Base-by-base conservation (phyloP, 2,113 vertebrate species). In the Calidris pugnax region DNA sequence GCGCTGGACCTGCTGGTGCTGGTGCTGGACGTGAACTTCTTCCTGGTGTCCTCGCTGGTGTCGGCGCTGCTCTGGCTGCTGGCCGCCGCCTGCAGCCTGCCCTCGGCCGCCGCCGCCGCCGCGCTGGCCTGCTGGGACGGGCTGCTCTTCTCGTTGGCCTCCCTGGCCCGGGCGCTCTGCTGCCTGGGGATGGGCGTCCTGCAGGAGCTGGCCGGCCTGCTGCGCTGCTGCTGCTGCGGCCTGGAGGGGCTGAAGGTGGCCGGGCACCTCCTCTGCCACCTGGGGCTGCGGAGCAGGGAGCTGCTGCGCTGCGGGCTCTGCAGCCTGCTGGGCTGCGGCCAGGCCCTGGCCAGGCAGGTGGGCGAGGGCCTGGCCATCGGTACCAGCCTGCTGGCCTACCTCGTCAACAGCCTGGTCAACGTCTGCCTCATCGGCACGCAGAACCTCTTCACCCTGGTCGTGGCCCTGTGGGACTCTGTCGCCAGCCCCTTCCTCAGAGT, bases 391-490 rank as follows among this genome's bases (percentile, higher is more conserved):
- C 96, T 98, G 80, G 98, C 99, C 62, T 99, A 99, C 76, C 98
- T 99, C 8, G 91, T 98, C 67, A 99, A 99, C 98, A 99, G 99
- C 10, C 87, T 99, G 71, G 97, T 99, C 33, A 99, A 99, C 96
- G 98, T 98, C 37, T 98, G 98, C 9, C 98, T 99, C 50, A 98
- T 99, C 5, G 98, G 98, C 60, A 97, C 97, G 2, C 99, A 99
- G 97, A 99, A 99, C 84, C 43, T 99, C 32, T 98, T 99, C 90
- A 95, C 98, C 2, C 86, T 98, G 21, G 37, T 97, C 9, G 95
- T 95, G 28, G 96, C 97, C 10, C 96, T 99, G 24, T 99, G 98
- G 98, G 98, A 99, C 73, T 97, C 98, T 0, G 90, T 99, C 5
- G 97, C 96, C 17, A 95, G 97, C 57, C 98, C 99, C 0, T 92